These are phyloP conservation scores for Cyanoramphus novaezelandiae DNA, from an alignment of 2,113 vertebrate species.

Conservation along the genomic window DNA sequence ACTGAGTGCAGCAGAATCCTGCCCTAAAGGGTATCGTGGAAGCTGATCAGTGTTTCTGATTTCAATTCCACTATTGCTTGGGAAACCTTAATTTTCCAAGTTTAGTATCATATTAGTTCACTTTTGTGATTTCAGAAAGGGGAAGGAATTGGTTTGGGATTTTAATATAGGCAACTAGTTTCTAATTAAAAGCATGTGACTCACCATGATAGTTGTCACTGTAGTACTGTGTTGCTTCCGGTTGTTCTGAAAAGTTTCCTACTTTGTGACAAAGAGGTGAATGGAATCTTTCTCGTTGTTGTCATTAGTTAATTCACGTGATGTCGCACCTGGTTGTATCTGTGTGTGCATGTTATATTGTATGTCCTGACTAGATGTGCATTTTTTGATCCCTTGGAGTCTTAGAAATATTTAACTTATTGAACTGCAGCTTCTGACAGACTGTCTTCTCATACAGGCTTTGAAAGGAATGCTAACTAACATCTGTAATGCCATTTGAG, in stretches of 20 bases:
- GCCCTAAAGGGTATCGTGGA: neutral
- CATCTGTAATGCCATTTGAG: neutral
- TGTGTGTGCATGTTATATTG: fast-evolving
- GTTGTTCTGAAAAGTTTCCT: neutral
- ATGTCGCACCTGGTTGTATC: fast-evolving
- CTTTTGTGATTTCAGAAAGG: neutral
- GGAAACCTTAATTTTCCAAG: neutral
- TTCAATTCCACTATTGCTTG: neutral
- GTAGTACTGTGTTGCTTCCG: neutral
- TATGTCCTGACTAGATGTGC: neutral
- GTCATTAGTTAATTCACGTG: neutral
- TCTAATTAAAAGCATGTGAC: neutral
- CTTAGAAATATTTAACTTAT: neutral
- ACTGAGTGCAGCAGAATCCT: neutral
- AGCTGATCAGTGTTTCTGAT: neutral
- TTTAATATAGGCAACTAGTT: neutral
- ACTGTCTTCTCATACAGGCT: neutral
- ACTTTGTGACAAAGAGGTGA: neutral
- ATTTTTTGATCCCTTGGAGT: neutral
- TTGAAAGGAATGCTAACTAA: neutral
- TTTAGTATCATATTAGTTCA: fast-evolving
- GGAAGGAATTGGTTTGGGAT: neutral
- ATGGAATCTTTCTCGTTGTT: neutral
- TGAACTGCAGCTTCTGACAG: neutral
- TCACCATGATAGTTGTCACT: fast-evolving